phyloP scores from a whole-genome alignment of 2,797 vertebrate species.

The Argya squamiceps region DNA sequence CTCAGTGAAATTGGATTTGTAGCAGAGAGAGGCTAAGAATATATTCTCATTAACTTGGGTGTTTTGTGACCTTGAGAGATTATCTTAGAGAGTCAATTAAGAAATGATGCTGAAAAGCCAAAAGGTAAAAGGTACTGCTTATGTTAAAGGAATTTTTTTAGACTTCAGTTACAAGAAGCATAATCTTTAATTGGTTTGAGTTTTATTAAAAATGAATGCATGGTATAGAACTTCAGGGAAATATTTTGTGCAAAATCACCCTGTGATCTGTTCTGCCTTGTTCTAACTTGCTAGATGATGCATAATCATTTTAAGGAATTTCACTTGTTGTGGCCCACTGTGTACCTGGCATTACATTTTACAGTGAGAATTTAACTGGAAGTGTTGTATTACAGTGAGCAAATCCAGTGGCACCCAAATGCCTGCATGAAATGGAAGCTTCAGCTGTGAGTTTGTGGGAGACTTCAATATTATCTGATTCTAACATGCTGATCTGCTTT shows the following conservation, averaged over 20 bases:
- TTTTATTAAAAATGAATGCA: slow-evolving; percentile 1
- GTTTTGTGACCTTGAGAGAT: background rate
- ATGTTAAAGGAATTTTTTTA: background rate
- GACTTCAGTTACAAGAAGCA: background rate
- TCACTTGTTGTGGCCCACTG: background rate
- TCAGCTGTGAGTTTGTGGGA: slow-evolving; percentile 40
- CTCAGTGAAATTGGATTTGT: background rate
- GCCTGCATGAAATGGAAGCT: background rate
- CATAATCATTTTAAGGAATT: slow-evolving; percentile 42
- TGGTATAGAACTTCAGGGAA: background rate
- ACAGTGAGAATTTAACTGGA: background rate
- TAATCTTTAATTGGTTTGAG: background rate
- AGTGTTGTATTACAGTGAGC: slow-evolving; percentile 14
- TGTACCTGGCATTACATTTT: slow-evolving; percentile 17
- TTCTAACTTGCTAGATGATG: slow-evolving; percentile 18
- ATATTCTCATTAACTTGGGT: background rate
- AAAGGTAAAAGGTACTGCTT: background rate
- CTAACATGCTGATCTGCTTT: slow-evolving; percentile 45
- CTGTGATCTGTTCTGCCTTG: background rate
- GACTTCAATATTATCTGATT: slow-evolving; percentile 37
- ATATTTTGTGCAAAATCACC: background rate
- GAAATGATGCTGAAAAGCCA: background rate
- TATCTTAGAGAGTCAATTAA: background rate
- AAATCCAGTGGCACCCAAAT: slow-evolving; percentile 11
- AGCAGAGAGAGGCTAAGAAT: background rate